Base-by-base conservation (phyloP, 53 echinoderm and acorn worm genomes). In the Henricia sp. region DNA sequence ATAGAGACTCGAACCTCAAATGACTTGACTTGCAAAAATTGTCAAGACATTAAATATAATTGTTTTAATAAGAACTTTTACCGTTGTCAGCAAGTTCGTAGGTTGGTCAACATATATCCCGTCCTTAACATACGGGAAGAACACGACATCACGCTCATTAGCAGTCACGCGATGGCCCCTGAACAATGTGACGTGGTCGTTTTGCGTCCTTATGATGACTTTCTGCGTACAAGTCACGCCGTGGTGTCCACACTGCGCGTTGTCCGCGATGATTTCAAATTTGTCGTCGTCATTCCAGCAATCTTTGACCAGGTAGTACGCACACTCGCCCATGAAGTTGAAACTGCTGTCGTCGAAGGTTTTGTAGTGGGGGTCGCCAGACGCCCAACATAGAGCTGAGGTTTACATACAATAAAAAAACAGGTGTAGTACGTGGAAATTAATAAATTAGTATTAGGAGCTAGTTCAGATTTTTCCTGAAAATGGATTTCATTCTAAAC, bases 151-250 rank as follows among this genome's bases (percentile, higher is more conserved):
- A 12, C 86, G 53, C 1, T 92, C 96, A 16, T 94, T 84, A 35
- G 88, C 51, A 1, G 85, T 19, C 21, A 87, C 93, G 29, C 59
- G 82, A 36, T 85, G 92, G 13, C 80, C 88, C 42, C 70, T 43
- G 2, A 62, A 67, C 40, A 96, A 71, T 1, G 77, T 75, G 32
- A 94, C 88, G 35, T 59, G 33, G 23, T 84, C 86, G 21, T 53
- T 20, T 12, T 77, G 88, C 44, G 87, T 87, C 28, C 74, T 80
- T 13, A 96, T 54, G 11, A 64, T 50, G 37, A 96, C 77, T 1
- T 90, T 85, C 51, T 96, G 86, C 23, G 93, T 82, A 46, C 96
- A 94, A 0, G 96, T 77, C 26, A 84, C 84, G 12, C 91, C 92
- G 14, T 54, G 37, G 59, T 76, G 70, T 30, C 87, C 84, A 37